phyloP scores from a whole-genome alignment of 2,113 vertebrate genomes.

The Cryptomyrus ogoouensis region DNA sequence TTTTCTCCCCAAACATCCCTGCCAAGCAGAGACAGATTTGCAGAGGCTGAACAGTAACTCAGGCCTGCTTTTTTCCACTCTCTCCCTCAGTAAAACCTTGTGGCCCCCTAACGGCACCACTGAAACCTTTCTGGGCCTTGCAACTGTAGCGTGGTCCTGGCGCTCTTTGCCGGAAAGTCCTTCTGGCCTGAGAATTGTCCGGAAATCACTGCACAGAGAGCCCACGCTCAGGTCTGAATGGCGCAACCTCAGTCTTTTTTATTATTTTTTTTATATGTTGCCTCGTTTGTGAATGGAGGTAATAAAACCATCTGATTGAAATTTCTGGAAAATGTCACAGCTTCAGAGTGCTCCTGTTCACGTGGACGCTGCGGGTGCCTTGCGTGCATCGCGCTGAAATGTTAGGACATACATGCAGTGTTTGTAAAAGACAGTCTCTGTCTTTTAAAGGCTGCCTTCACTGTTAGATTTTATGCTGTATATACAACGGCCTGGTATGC shows the following conservation, averaged over 20 bases:
- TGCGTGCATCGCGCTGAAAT: background rate
- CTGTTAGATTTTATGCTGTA: background rate
- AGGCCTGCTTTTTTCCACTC: background rate
- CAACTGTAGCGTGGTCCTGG: background rate
- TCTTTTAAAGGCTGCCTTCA: background rate
- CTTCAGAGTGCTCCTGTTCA: background rate
- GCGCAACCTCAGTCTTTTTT: background rate
- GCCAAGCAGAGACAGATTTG: constrained; percentile 40
- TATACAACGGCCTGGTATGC: background rate
- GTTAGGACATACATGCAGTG: background rate
- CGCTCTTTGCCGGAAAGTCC: background rate
- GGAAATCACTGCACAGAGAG: background rate
- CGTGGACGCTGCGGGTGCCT: background rate
- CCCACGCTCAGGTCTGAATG: background rate
- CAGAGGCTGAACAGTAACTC: constrained; percentile 46
- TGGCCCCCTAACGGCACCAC: background rate
- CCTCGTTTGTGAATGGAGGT: background rate
- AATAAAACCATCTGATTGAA: background rate
- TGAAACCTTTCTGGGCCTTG: background rate
- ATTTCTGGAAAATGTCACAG: background rate
- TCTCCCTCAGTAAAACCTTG: background rate
- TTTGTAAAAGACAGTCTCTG: background rate
- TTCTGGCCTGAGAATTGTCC: background rate
- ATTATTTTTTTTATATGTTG: background rate
- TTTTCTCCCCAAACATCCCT: constrained; percentile 24